These are phyloP conservation scores for Erebia aethiops DNA, from an alignment of 2,888 invertebrate genomes.

Conservation along the genomic window DNA sequence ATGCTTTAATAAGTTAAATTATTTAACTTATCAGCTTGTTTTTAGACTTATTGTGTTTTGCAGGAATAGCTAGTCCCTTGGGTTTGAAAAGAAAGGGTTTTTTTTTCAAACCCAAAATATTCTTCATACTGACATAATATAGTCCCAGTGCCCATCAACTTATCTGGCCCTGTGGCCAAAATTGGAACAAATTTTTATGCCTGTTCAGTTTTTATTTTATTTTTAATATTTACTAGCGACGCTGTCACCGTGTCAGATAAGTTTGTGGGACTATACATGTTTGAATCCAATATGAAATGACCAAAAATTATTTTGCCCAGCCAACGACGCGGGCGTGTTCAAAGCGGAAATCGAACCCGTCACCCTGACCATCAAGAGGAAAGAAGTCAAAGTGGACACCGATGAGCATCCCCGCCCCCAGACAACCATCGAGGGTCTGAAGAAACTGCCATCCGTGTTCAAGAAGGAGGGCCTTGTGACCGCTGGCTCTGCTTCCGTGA, in stretches of 20 bases:
- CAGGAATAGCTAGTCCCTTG: too few species aligned
- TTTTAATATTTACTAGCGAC: too few species aligned
- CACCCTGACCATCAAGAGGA: constrained; percentile 91
- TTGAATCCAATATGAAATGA: background rate
- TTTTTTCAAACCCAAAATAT: background rate
- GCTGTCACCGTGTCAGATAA: too few species aligned
- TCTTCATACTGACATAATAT: background rate
- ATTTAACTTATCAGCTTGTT: too few species aligned
- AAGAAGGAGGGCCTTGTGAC: constrained; percentile 97
- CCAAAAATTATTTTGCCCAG: constrained; percentile 67
- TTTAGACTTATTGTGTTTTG: too few species aligned
- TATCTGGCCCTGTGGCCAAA: too few species aligned
- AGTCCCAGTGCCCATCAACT: too few species aligned
- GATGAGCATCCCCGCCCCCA: constrained; percentile 98
- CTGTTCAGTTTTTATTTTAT: too few species aligned
- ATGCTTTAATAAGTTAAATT: too few species aligned
- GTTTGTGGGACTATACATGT: too few species aligned
- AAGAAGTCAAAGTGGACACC: constrained; percentile 88
- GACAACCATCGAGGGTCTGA: constrained; percentile 92
- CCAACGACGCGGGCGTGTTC: constrained; percentile 94
- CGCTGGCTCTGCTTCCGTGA: constrained; percentile 96
- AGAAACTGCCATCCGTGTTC: constrained; percentile 94
- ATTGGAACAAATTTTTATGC: too few species aligned
- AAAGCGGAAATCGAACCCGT: constrained; percentile 95
- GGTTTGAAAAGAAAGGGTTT: too few species aligned